Percentiles rank a stretch among this genome's conserved stretches.
phyloP scores from a whole-genome alignment of 2,113 vertebrate species.

The Corythornis cristatus region DNA sequence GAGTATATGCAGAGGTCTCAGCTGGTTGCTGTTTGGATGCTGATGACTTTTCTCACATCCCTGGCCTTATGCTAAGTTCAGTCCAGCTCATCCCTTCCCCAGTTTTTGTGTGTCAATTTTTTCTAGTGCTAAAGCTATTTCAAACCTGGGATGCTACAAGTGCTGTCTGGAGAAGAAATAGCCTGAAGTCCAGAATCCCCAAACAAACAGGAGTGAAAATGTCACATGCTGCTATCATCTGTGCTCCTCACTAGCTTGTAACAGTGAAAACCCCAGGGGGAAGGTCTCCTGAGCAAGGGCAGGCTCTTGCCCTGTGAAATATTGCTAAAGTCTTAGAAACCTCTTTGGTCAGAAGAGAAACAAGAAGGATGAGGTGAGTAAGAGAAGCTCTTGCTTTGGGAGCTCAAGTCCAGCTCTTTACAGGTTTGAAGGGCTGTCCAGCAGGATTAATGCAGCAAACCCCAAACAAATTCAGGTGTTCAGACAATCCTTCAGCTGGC shows the following conservation, averaged over 20 bases:
- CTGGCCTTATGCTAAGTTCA: not conserved
- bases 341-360: not conserved
- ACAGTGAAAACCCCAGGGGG: not conserved
- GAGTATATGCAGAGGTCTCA: not conserved
- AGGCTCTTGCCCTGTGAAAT: not conserved
- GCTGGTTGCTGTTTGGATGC: not conserved
- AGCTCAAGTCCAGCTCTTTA: not conserved
- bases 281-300: not conserved
- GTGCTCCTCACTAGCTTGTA: not conserved
- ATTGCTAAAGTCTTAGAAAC: not conserved
- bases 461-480: not conserved
- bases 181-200: not conserved
- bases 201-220: not conserved
- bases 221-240: not conserved
- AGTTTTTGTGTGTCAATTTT: not conserved
- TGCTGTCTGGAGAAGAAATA: not conserved
- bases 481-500: constrained; percentile 9
- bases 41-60: not conserved
- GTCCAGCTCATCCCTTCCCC: not conserved
- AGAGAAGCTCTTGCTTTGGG: not conserved
- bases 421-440: not conserved
- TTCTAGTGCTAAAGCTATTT: not conserved
- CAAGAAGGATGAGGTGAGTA: not conserved
- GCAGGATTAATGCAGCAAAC: constrained; percentile 6
- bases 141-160: not conserved